phyloP scores from a whole-genome alignment of 2,113 vertebrate genomes.

The Tylochromis polylepis region DNA sequence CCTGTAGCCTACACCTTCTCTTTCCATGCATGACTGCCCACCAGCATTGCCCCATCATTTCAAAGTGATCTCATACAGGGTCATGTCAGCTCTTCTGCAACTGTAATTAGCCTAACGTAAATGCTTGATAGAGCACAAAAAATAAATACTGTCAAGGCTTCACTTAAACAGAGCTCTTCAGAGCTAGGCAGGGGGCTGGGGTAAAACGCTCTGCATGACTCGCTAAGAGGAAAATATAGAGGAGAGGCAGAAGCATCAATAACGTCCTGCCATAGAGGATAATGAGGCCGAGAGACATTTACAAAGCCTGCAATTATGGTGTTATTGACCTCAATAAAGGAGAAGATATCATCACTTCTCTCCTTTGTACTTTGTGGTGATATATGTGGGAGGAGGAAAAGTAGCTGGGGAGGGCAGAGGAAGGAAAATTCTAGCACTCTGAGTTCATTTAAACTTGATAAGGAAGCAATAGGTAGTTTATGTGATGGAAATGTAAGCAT shows the following conservation, averaged over 20 bases:
- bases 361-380: neutral
- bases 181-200: neutral
- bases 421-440: neutral
- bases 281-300: slow-evolving; percentile 40
- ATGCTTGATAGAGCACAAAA: neutral
- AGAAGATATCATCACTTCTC: slow-evolving; percentile 38
- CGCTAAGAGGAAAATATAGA: slow-evolving; percentile 4
- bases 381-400: neutral
- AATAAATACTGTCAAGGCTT: slow-evolving; percentile 16
- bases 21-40: neutral
- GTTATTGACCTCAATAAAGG: slow-evolving; percentile 49
- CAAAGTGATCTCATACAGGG: slow-evolving; percentile 7
- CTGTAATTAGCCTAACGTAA: neutral
- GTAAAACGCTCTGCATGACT: neutral
- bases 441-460: neutral
- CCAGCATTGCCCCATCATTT: neutral
- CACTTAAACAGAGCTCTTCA: slow-evolving; percentile 22
- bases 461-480: neutral
- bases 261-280: slow-evolving; percentile 15
- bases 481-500: neutral
- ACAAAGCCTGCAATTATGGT: slow-evolving; percentile 49
- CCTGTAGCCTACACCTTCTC: slow-evolving; percentile 19
- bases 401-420: neutral
- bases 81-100: slow-evolving; percentile 6
- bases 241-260: slow-evolving; percentile 35